Base-by-base conservation (phyloP, 2,113 vertebrate species). In the Grantiella picta region DNA sequence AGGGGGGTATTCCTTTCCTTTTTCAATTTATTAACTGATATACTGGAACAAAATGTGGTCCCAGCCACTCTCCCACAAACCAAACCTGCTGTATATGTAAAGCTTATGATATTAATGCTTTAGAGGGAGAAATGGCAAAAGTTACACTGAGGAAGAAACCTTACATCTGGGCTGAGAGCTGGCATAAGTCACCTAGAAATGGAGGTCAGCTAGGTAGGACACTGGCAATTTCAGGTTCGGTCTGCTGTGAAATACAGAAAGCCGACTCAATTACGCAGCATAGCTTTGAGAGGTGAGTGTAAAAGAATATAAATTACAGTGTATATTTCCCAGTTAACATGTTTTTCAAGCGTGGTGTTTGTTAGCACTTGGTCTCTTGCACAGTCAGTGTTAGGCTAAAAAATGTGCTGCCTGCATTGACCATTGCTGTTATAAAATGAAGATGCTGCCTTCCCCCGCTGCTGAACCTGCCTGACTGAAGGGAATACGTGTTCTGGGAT, bases 401-500 rank as follows among this genome's bases (percentile, higher is more conserved):
- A 59, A 42, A 47, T 1, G 2, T 42, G 44, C 57, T 57, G 21
- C 44, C 40, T 5, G 1, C 40, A 0, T 5, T 64, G 50, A 28
- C 49, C 23, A 1, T 24, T 53, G 50, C 82, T 65, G 12, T 80
- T 70, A 21, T 52, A 69, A 75, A 47, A 20, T 9, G 18, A 57
- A 80, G 60, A 14, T 59, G 35, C n/a, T 91, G 27, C 59, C 65
- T 84, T 85, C 49, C 52, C 52, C 38, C 0, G 0, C 35, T 45
- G 33, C 49, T 21, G 12, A 73, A n/a, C 31, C 29, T 1, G 0
- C 47, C 53, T 42, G 45, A 19, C 33, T 50, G 8, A 42, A 73
- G 54, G 52, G 17, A 22, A 1, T 40, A 7, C 0, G 0, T 22
- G 31, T 68, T 28, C 1, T 4, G 47, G 50, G 69, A 42, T 56